Evolutionary conservation across 2,113 vertebrate genomes (phyloP).

Genomic region (Cryptomyrus ogoouensis): DNA sequence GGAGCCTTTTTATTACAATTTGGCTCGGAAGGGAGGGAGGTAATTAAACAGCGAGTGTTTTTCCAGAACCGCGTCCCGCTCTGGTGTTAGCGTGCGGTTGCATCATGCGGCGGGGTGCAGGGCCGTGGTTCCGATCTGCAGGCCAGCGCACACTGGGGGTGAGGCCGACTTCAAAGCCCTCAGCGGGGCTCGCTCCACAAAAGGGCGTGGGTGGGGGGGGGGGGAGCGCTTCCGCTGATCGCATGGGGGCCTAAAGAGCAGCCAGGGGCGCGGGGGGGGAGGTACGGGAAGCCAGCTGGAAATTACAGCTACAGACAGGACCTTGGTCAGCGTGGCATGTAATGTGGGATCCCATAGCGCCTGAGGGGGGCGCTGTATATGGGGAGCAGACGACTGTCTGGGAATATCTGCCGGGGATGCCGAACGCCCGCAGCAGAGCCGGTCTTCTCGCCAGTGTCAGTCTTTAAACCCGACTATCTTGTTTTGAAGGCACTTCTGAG

Average conservation of each 20-base stretch:
- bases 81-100: conserved; percentile 33
- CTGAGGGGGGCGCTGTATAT: neutral
- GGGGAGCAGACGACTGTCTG: neutral
- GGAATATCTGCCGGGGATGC: neutral
- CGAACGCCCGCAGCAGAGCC: neutral
- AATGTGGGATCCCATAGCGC: neutral
- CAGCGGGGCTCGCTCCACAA: neutral
- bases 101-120: conserved; percentile 26
- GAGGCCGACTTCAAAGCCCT: neutral
- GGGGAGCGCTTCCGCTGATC: neutral
- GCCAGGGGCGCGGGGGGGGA: neutral
- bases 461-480: neutral
- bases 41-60: conserved; percentile 6
- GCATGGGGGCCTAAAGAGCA: neutral
- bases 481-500: neutral
- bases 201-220: neutral
- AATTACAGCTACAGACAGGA: neutral
- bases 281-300: neutral
- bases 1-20: conserved; percentile 13
- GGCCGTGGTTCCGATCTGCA: conserved; percentile 13
- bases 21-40: neutral
- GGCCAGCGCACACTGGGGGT: neutral
- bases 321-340: neutral
- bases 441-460: neutral
- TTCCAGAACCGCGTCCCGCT: conserved; percentile 24